phyloP scores from a whole-genome alignment of 2,797 vertebrate species.

The Graptemys geographica region DNA sequence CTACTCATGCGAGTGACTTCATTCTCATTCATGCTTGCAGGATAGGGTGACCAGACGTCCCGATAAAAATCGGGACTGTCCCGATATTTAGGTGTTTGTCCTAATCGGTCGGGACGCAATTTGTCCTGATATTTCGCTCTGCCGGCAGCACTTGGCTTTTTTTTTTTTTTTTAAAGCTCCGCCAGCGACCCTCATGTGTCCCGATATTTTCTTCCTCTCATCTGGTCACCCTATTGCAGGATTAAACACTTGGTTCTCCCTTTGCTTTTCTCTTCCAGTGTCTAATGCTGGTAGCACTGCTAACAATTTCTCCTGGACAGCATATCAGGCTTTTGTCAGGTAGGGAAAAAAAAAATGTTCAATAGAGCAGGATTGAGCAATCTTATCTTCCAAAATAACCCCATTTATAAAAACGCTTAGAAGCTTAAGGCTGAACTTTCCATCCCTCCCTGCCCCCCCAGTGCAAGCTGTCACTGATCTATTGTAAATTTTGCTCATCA shows the following conservation, averaged over 20 bases:
- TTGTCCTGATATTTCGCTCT: no score
- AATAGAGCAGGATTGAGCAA: background rate
- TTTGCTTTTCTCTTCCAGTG: background rate
- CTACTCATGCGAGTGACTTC: background rate
- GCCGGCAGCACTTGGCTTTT: no score
- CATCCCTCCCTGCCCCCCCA: rapidly evolving
- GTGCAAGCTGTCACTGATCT: background rate
- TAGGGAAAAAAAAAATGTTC: background rate
- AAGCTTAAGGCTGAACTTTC: background rate
- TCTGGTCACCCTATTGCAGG: background rate
- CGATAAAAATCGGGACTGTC: no score
- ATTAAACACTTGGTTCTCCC: background rate
- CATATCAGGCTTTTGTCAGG: background rate
- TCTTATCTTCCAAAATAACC: background rate
- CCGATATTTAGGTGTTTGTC: no score
- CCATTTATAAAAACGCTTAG: background rate
- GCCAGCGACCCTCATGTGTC: no score
- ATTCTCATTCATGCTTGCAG: background rate
- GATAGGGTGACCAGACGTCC: no score
- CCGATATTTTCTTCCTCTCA: no score
- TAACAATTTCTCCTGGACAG: background rate
- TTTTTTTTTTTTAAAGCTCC: no score
- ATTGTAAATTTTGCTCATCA: background rate
- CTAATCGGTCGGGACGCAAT: no score
- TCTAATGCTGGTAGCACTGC: background rate